Conservation (phyloP, 2,888 invertebrate genomes). For the Acanthosoma haemorrhoidale region DNA sequence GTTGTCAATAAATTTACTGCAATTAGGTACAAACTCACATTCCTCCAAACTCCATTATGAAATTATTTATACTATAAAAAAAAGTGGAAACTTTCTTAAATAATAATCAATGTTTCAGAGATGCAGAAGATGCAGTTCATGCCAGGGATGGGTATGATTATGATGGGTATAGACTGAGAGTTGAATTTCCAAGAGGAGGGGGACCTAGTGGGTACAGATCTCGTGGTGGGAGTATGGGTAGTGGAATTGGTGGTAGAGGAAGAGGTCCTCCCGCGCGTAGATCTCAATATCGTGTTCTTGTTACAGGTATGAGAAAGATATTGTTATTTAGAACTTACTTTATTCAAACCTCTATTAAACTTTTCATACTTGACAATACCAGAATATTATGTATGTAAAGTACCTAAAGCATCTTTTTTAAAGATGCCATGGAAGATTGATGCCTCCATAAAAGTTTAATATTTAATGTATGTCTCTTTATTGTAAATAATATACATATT, state of each 20-base stretch:
- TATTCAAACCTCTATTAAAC: too few relatives aligned
- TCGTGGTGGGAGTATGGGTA: conserved; percentile 55
- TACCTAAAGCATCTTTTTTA: too few relatives aligned
- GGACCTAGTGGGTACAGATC: conserved; percentile 52
- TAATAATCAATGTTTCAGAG: conserved; percentile 50
- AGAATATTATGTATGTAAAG: too few relatives aligned
- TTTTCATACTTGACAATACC: too few relatives aligned
- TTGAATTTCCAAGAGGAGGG: conserved; percentile 94
- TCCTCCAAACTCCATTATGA: conserved; percentile 28
- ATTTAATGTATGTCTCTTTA: too few relatives aligned
- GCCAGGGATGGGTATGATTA: conserved; percentile 97
- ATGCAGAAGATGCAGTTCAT: conserved; percentile 95
- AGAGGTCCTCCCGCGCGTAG: conserved; percentile 75
- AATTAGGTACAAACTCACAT: conserved; percentile 22
- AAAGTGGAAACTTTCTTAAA: not conserved
- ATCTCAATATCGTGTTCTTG: conserved; percentile 71
- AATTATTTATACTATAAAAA: not conserved
- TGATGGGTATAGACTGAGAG: conserved; percentile 93
- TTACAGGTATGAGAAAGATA: conserved; percentile 34
- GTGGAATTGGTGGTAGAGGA: conserved; percentile 54
- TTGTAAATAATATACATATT: too few relatives aligned
- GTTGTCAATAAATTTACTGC: conserved; percentile 13
- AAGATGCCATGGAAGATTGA: too few relatives aligned
- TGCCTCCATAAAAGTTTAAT: too few relatives aligned
- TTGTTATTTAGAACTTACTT: too few relatives aligned